These are phyloP conservation scores for Diabrotica virgifera DNA, from an alignment of 1,140 invertebrate species.

Conservation along the genomic window DNA sequence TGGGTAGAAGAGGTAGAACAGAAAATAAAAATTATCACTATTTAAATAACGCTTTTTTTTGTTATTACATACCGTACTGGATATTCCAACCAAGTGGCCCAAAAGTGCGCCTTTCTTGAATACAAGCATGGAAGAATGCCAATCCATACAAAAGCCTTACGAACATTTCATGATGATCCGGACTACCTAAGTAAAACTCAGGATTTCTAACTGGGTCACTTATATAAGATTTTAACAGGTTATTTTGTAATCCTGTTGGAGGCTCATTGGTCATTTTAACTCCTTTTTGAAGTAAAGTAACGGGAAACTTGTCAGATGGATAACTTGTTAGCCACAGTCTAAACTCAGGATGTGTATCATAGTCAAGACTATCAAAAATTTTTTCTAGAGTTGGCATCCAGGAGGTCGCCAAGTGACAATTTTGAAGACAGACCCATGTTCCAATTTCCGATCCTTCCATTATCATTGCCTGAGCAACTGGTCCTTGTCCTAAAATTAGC, in stretches of 20 bases:
- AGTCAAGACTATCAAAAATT: conserved; percentile 76
- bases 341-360: conserved; percentile 66
- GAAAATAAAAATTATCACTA: too few species aligned
- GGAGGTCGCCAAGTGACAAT: conserved; percentile 88
- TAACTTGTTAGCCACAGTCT: conserved; percentile 92
- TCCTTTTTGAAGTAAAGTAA: conserved; percentile 81
- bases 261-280: conserved; percentile 96
- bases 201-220: conserved; percentile 74
- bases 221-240: conserved; percentile 79
- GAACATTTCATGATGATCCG: conserved; percentile 69
- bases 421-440: conserved; percentile 89
- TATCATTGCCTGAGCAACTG: conserved; percentile 77
- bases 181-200: conserved; percentile 65
- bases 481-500: conserved; percentile 61
- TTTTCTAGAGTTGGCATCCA: conserved; percentile 83
- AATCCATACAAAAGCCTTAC: conserved; percentile 82
- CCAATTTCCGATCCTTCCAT: conserved; percentile 72
- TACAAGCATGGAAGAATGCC: conserved; percentile 91
- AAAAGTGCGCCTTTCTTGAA: conserved; percentile 89
- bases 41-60: too few species aligned
- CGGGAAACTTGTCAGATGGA: conserved; percentile 82
- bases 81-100: conserved; percentile 95
- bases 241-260: conserved; percentile 82
- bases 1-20: too few species aligned
- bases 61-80: conserved; percentile 60